Evolutionary conservation across 1,140 invertebrate genomes (phyloP).

Genomic region (Scaptomyza montana): DNA sequence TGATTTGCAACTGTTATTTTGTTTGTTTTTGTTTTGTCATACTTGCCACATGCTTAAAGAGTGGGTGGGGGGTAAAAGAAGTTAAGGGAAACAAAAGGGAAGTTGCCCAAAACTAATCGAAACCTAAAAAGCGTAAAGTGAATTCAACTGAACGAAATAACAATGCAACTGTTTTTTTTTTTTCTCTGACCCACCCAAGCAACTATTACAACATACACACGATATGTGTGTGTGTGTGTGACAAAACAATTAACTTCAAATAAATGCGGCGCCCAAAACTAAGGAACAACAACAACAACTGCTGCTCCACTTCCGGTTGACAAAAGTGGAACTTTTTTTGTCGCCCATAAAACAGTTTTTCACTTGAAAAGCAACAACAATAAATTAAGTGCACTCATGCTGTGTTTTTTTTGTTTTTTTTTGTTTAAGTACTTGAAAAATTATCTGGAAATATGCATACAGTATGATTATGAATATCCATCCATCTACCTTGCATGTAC

Average conservation of each 20-base stretch:
- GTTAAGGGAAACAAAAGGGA: not conserved
- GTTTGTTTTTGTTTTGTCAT: not conserved
- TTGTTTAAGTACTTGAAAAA: not conserved
- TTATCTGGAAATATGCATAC: not conserved
- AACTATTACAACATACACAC: slow-evolving; percentile 10
- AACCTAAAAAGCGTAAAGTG: slow-evolving; percentile 62
- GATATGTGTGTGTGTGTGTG: not conserved
- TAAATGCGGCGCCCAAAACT: slow-evolving; percentile 30
- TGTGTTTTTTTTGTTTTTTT: not conserved
- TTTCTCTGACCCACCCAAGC: slow-evolving; percentile 2
- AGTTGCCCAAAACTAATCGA: slow-evolving; percentile 41
- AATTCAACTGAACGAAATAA: slow-evolving; percentile 45
- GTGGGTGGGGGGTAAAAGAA: not conserved
- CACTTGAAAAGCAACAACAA: slow-evolving; percentile 28
- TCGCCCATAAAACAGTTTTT: slow-evolving; percentile 65
- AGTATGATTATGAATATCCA: not conserved
- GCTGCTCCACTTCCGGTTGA: slow-evolving; percentile 56
- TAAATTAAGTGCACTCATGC: slow-evolving; percentile 19
- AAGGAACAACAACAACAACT: not conserved
- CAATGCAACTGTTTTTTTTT: slow-evolving; percentile 48
- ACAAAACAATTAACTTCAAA: slow-evolving; percentile 49
- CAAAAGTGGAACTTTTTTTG: slow-evolving; percentile 42
- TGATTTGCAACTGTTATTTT: not conserved
- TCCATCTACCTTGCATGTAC: not conserved
- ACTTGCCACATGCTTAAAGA: not conserved